Base-by-base conservation (phyloP, 2,113 vertebrate species). In the Rhabdornis inornatus region DNA sequence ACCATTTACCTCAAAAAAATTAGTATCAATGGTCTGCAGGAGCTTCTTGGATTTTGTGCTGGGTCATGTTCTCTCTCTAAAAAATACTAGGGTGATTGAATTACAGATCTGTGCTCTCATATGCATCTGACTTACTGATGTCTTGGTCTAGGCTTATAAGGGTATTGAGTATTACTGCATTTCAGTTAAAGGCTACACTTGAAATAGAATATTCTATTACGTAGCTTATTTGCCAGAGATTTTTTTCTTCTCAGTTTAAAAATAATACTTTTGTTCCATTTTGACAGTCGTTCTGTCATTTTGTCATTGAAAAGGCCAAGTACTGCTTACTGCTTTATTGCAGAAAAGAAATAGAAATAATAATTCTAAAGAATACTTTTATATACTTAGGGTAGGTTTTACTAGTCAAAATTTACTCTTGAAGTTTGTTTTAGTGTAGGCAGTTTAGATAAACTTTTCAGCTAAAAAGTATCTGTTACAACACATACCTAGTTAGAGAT, bases 1-100 rank as follows among this genome's bases (percentile, higher is more conserved):
- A 4, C 15, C 13, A n/a, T 20, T 70, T 55, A 9, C 0, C 0
- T 39, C 19, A 24, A n/a, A n/a, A n/a, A 69, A 69, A 28, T 61
- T 61, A 19, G 28, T 7, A 23, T 61, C 23, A n/a, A 0, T 61
- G 19, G 13, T 39, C 64, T 39, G 47, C 23, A n/a, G n/a, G 39
- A 53, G n/a, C 13, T 61, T 69, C 18, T 45, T 61, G 28, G 28
- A n/a, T 24, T 47, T 19, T 39, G 19, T 70, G 14, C 52, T 77
- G 33, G 22, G 17, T 68, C 22, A 8, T 44, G 19, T 59, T 37
- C 20, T 60, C 33, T 52, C 11, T 45, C 33, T 5, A n/a, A 30
- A 65, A 75, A 27, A 22, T 18, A 45, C 17, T 11, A 10, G 10
- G 13, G 11, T 60, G n/a, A 20, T 47, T 18, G 45, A 66, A 82